Percentiles rank a stretch among this genome's conserved stretches.
Conservation (phyloP, 2,888 invertebrate genomes). For the Metallyticus violacea region DNA sequence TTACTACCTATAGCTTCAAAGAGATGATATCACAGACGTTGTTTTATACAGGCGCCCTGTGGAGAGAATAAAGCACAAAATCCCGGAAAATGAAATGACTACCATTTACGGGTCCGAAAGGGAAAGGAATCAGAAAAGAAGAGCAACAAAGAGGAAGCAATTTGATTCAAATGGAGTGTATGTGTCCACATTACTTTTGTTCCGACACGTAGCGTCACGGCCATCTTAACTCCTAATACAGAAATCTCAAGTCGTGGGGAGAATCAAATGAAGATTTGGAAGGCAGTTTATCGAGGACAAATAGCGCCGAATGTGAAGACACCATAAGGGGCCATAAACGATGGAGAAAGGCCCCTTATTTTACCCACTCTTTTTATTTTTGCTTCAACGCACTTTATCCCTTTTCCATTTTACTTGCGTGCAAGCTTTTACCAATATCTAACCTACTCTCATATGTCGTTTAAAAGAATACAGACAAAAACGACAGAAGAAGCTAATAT, state of each 20-base stretch:
- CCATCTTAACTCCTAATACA: not conserved
- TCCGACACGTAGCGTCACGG: not conserved
- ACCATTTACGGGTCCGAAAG: conserved; percentile 10
- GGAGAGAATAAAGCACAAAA: conserved; percentile 17
- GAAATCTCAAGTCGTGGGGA: not conserved
- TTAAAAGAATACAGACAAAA: not conserved
- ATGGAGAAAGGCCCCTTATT: not conserved
- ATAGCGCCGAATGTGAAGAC: not conserved
- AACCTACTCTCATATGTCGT: not conserved
- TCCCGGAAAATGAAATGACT: conserved; percentile 23
- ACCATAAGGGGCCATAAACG: not conserved
- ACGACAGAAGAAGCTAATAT: not conserved
- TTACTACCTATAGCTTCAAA: too few relatives aligned
- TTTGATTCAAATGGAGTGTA: conserved; percentile 21
- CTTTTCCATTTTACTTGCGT: not conserved
- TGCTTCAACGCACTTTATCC: too few relatives aligned
- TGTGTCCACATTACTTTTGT: conserved; percentile 3
- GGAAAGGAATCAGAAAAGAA: too few relatives aligned
- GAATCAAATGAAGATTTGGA: conserved; percentile 11
- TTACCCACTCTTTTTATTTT: not conserved
- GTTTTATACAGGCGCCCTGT: not conserved
- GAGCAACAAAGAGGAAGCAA: conserved; percentile 19
- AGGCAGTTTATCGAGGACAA: conserved; percentile 6
- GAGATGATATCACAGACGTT: not conserved
- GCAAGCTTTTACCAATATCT: not conserved